These are phyloP conservation scores for Mesitornis unicolor DNA, from an alignment of 2,113 vertebrate species.

Conservation along the genomic window DNA sequence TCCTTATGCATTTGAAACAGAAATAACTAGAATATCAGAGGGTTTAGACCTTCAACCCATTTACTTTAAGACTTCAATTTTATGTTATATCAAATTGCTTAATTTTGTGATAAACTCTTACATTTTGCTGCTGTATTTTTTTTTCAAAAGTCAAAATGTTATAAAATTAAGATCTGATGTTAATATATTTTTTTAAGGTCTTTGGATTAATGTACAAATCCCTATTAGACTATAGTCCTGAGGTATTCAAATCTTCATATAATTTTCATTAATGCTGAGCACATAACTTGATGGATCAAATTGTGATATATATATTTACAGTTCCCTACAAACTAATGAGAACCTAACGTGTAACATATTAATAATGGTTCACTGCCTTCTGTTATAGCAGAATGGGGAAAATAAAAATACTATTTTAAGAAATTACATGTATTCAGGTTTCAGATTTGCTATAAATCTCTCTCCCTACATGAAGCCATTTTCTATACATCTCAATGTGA, in stretches of 20 bases:
- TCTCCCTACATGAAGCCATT: neutral
- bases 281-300: neutral
- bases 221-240: neutral
- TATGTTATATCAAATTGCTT: neutral
- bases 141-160: neutral
- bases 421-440: neutral
- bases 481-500: neutral
- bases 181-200: neutral
- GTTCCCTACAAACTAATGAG: neutral
- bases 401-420: neutral
- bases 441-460: neutral
- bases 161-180: neutral
- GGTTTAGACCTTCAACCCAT: neutral
- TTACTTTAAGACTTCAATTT: neutral
- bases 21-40: neutral
- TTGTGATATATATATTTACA: neutral
- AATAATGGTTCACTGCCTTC: neutral
- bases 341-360: neutral
- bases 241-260: neutral
- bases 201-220: neutral
- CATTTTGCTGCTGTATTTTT: neutral
- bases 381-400: neutral
- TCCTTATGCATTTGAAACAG: fast-evolving
- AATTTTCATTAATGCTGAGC: neutral
- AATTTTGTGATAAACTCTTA: neutral